Evolutionary conservation across 2,797 vertebrate genomes (phyloP).

Genomic region (Gallirallus australis): DNA sequence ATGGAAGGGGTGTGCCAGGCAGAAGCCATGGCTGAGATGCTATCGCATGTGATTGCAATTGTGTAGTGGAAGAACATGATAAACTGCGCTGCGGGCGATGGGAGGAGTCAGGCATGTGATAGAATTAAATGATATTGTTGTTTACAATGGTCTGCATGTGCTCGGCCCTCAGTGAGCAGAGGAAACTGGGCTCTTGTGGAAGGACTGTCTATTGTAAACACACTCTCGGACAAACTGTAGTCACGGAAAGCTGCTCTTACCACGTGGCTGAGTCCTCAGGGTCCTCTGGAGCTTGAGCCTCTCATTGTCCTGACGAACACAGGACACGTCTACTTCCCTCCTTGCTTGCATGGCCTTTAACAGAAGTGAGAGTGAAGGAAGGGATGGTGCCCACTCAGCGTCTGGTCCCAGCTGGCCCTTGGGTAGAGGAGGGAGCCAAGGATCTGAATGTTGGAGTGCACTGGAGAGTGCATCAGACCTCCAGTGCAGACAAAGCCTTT

Average conservation of each 20-base stretch:
- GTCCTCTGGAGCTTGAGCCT: background rate
- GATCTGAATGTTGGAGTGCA: background rate
- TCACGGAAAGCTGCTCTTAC: background rate
- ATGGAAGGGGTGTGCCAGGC: conserved; percentile 60
- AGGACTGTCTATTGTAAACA: background rate
- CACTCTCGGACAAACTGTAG: background rate
- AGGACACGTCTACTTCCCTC: background rate
- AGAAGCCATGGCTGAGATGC: conserved; percentile 19
- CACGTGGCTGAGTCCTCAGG: background rate
- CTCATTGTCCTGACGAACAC: background rate
- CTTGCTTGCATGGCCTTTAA: background rate
- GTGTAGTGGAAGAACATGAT: conserved; percentile 35
- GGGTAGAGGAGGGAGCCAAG: background rate
- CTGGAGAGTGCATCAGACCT: background rate
- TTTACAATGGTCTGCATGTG: background rate
- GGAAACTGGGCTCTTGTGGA: conserved; percentile 15
- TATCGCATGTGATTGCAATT: conserved; percentile 5
- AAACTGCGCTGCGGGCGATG: conserved; percentile 20
- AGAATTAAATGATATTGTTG: conserved; percentile 20
- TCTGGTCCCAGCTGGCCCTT: background rate
- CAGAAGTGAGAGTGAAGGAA: background rate
- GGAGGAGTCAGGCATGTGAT: conserved; percentile 46
- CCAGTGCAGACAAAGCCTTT: background rate
- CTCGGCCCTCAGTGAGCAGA: conserved; percentile 28
- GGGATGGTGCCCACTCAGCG: fast-evolving